phyloP scores from a whole-genome alignment of 2,113 vertebrate genomes.

The Arizona elegans region DNA sequence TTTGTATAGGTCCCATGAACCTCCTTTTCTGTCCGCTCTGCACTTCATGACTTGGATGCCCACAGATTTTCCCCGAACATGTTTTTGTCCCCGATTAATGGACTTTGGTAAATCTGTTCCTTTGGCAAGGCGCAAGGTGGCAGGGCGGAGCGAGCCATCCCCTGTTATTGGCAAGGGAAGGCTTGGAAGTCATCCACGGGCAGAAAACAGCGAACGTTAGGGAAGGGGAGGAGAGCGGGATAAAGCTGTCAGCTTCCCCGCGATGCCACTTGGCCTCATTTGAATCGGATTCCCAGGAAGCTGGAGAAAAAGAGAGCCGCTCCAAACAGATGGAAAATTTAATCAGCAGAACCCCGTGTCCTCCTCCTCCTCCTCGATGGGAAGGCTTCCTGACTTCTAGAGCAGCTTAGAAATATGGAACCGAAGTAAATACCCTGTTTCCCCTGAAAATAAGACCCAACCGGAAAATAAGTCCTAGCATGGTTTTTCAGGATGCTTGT shows the following conservation, averaged over 20 bases:
- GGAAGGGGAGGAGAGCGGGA: not conserved
- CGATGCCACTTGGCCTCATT: conserved; percentile 1
- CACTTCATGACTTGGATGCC: not conserved
- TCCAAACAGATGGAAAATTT: conserved; percentile 31
- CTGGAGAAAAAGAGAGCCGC: not conserved
- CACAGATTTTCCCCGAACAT: rapidly evolving
- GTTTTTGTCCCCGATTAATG: rapidly evolving
- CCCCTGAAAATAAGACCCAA: too few species aligned
- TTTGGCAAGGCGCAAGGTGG: not conserved
- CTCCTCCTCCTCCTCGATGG: not conserved
- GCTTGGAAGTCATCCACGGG: conserved; percentile 14
- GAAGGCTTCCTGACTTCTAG: not conserved
- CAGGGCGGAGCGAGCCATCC: not conserved
- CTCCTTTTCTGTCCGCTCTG: not conserved
- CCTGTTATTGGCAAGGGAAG: not conserved
- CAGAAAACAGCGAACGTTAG: not conserved
- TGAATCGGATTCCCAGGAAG: conserved; percentile 16
- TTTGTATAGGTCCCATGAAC: not conserved
- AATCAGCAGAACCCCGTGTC: not conserved
- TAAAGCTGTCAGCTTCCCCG: not conserved
- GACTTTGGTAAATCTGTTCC: not conserved
- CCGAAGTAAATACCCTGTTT: not conserved
- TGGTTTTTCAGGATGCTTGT: too few species aligned
- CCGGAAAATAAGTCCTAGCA: too few species aligned
- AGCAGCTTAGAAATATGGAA: not conserved